phyloP scores from a whole-genome alignment of 2,888 invertebrate species.

The Thymelicus acteon region DNA sequence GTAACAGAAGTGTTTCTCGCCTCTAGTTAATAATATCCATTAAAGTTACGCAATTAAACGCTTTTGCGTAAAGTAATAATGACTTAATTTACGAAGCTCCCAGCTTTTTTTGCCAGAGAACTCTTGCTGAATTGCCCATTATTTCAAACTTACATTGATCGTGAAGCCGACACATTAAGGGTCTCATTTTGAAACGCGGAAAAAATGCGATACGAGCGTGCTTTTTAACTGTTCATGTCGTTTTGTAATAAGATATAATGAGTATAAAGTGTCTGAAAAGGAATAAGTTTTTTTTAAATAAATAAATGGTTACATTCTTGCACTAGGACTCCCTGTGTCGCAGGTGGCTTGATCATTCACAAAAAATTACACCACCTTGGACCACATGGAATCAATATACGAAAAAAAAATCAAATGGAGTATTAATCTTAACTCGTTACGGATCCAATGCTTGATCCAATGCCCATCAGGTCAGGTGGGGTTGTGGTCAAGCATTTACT shows the following conservation, averaged over 20 bases:
- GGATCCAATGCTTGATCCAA: too few relatives aligned
- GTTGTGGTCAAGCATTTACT: too few relatives aligned
- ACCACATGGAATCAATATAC: too few relatives aligned
- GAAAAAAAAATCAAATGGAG: too few relatives aligned
- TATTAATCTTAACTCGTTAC: too few relatives aligned
- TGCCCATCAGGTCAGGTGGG: too few relatives aligned
- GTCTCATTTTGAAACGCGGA: slow-evolving; percentile 17
- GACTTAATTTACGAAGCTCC: slow-evolving; percentile 67
- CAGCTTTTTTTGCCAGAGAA: slow-evolving; percentile 54
- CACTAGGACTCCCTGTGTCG: too few relatives aligned
- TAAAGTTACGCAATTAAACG: slow-evolving; percentile 72
- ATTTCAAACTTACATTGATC: slow-evolving; percentile 44
- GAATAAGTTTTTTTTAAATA: too few relatives aligned
- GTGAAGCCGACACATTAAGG: slow-evolving; percentile 22
- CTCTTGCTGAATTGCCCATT: slow-evolving; percentile 60
- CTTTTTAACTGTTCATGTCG: background rate
- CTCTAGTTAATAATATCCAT: slow-evolving; percentile 61
- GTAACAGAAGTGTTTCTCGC: slow-evolving; percentile 9
- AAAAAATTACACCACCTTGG: too few relatives aligned
- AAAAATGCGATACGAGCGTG: background rate
- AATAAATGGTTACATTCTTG: background rate
- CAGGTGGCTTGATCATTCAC: too few relatives aligned
- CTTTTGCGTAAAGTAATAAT: slow-evolving; percentile 72
- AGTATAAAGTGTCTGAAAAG: background rate
- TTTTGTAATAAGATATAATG: background rate